Conservation (phyloP, 2,888 invertebrate species). For the Ditylenchus weischeri region DNA sequence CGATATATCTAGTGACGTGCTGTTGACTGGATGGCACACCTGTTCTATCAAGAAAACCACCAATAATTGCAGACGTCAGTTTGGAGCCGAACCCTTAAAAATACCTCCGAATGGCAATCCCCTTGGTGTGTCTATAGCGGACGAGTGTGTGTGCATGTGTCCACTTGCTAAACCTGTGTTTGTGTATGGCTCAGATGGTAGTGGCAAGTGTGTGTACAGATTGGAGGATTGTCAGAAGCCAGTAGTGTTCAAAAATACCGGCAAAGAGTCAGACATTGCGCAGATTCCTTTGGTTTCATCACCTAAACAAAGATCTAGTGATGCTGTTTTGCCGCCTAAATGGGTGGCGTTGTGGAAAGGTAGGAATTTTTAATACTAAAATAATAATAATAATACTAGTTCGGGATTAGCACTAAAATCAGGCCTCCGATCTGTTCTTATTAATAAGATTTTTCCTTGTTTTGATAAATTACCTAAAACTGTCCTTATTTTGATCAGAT, state of each 20-base stretch:
- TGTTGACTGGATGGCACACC: background rate
- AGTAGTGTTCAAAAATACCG: constrained; percentile 5
- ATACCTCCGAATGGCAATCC: too few relatives aligned
- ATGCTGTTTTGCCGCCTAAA: background rate
- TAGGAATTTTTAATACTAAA: background rate
- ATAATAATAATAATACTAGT: too few relatives aligned
- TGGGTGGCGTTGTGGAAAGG: constrained; percentile 3
- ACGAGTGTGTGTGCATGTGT: constrained; percentile 1
- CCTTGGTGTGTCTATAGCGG: background rate
- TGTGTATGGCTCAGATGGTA: background rate
- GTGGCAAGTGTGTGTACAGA: constrained; percentile 1
- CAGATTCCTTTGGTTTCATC: background rate
- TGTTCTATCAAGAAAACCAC: too few relatives aligned
- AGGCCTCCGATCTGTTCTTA: too few relatives aligned
- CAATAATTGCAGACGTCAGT: too few relatives aligned
- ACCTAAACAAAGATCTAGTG: background rate
- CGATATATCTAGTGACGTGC: background rate
- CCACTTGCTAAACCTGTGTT: background rate
- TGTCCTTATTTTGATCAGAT: too few relatives aligned
- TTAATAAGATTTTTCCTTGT: background rate
- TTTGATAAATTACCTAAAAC: too few relatives aligned
- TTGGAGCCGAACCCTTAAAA: too few relatives aligned
- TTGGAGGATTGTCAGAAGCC: constrained; percentile 4
- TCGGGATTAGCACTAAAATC: too few relatives aligned
- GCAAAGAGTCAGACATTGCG: background rate